Base-by-base conservation (phyloP, 30 jellyfish, hydroid and myxozoan species). In the Mastigias papua region DNA sequence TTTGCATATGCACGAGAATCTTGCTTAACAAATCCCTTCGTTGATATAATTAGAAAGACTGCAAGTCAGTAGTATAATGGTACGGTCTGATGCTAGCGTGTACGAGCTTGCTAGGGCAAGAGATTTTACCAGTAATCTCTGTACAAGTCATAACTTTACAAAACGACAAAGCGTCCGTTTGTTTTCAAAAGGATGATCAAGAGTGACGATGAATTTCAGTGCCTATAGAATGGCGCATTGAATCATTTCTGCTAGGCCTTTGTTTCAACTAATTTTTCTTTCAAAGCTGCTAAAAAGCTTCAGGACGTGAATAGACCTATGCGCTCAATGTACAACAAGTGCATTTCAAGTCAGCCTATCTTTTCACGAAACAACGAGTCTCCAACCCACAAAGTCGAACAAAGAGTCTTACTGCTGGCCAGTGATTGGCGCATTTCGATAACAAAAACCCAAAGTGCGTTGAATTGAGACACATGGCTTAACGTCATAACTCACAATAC, bases 401-500 rank as follows among this genome's bases (percentile, higher is more conserved):
- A 85, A 85, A 71, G 94, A 85, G 94, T 64, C 88, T 62, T 65
- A 64, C 72, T 85, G 71, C 94, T 71, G 64, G 88, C 88, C 57
- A 83, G 73, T 85, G 88, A 85, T 85, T 85, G 94, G 94, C 66
- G 87, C 83, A 69, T 73, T 73, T 50, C 68, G 94, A 85, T 72
- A 85, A 85, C 94, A 85, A 85, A n/a, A 85, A 85, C 86, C 94
- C 81, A 85, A 85, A 85, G 88, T 61, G 88, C 94, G 94, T 85
- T 85, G 88, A 85, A 85, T 85, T 75, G 94, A 85, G 94, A 85
- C 94, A 85, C 94, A 85, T 85, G 94, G 94, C 94, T 85, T 85
- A 85, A 85, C 94, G 94, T 85, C 94, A 85, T 85, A 62, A 22
- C 84, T 72, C 76, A 85, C 94, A 85, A 85, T 85, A 85, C 94